A percentile compares a stretch with the other conserved stretches of the same genome.
These are phyloP conservation scores for Echiichthys vipera DNA, from an alignment of 2,797 vertebrate species.

Conservation along the genomic window DNA sequence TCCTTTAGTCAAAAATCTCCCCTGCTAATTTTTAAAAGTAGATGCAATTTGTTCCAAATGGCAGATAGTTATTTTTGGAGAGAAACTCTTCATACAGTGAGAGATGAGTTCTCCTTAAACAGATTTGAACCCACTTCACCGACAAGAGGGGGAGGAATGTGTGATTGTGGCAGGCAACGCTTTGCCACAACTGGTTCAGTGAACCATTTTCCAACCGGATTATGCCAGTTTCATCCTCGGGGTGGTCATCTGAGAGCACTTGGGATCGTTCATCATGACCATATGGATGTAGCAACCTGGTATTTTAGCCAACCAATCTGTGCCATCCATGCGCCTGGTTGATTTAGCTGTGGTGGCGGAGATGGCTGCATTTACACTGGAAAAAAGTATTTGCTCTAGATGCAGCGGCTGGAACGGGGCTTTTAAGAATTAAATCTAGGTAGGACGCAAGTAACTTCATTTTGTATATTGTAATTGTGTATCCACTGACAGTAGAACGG, in stretches of 20 bases:
- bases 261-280: conserved; percentile 59
- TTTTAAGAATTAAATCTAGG: conserved; percentile 4
- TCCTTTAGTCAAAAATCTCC: conserved; percentile 18
- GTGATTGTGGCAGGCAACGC: conserved; percentile 63
- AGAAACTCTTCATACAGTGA: conserved; percentile 37
- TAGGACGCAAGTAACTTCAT: neutral
- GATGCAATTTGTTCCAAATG: conserved; percentile 49
- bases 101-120: conserved; percentile 48
- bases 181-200: conserved; percentile 60
- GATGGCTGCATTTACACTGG: conserved; percentile 62
- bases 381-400: conserved; percentile 35
- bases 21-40: conserved; percentile 26
- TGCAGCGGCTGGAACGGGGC: neutral
- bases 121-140: conserved; percentile 61
- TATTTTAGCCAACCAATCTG: conserved; percentile 63
- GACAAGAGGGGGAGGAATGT: conserved; percentile 70
- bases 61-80: conserved; percentile 45
- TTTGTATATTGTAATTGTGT: neutral
- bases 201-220: conserved; percentile 65
- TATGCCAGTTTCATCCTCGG: conserved; percentile 59
- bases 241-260: conserved; percentile 69
- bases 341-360: conserved; percentile 68
- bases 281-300: conserved; percentile 60
- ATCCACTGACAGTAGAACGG: neutral
- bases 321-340: conserved; percentile 60